A percentile compares a stretch with the other conserved stretches of the same genome.
Conservation (phyloP, 2,113 vertebrate species). For the Pipra filicauda region DNA sequence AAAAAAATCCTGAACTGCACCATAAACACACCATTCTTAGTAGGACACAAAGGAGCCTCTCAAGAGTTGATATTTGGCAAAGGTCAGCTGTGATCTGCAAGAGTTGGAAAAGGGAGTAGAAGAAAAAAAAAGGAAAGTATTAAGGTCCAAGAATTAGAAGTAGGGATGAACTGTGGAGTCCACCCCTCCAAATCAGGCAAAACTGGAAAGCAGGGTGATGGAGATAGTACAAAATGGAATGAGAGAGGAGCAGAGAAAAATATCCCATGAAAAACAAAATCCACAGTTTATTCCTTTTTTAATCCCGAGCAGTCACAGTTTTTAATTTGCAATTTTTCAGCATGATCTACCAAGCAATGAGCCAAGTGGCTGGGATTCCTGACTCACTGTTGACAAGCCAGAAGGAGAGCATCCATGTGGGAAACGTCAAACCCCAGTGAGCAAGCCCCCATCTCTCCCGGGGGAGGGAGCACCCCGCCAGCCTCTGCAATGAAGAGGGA, state of each 20-base stretch:
- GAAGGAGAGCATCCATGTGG: not conserved
- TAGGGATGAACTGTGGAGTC: not conserved
- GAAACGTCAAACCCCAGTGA: not conserved
- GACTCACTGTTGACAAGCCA: slow-evolving; percentile 9
- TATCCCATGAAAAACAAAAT: not conserved
- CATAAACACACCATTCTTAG: not conserved
- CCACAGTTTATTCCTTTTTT: not conserved
- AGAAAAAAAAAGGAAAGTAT: not conserved
- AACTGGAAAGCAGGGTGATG: not conserved
- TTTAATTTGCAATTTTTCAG: not conserved
- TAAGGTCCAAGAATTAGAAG: not conserved
- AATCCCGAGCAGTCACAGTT: not conserved
- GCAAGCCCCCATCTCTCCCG: not conserved
- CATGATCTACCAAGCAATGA: not conserved
- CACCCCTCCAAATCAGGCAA: not conserved
- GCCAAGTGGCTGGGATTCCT: not conserved
- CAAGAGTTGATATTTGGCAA: not conserved
- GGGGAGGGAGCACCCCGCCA: not conserved
- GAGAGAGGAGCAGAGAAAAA: not conserved
- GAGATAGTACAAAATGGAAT: not conserved
- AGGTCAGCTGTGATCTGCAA: not conserved
- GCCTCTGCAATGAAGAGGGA: not conserved
- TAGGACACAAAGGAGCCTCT: not conserved
- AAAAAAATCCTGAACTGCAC: not conserved
- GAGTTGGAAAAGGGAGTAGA: not conserved